Conservation (phyloP, 2,797 vertebrate species). For the Eulemur rubriventer region DNA sequence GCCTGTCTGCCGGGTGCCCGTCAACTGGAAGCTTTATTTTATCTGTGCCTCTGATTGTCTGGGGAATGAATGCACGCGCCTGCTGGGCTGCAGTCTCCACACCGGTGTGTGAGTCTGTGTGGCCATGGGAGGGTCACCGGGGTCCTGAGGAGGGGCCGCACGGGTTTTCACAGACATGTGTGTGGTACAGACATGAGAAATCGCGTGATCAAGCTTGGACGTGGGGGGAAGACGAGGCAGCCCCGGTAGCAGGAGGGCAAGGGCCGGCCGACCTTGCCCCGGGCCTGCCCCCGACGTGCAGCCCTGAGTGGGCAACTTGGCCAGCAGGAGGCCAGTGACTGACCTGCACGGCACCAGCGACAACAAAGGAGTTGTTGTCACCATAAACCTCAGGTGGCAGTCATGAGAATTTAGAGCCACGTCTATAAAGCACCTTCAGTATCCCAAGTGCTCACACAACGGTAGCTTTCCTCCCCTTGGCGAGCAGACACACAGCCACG, state of each 20-base stretch:
- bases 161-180: fast-evolving
- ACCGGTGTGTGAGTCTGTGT: slow-evolving; percentile 52
- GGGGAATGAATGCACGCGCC: slow-evolving; percentile 79
- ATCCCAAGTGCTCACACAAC: fast-evolving
- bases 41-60: slow-evolving; percentile 84
- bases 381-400: fast-evolving
- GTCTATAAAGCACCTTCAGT: fast-evolving
- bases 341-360: no score
- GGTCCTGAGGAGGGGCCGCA: no score
- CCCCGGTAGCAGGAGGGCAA: fast-evolving
- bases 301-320: fast-evolving
- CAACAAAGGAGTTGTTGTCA: neutral
- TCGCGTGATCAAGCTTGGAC: fast-evolving
- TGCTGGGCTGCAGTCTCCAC: slow-evolving; percentile 58
- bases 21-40: slow-evolving; percentile 89
- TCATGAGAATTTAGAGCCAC: fast-evolving
- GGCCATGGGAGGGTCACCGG: neutral
- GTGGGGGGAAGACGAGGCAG: fast-evolving
- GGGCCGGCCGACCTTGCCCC: neutral
- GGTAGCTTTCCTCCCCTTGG: neutral
- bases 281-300: fast-evolving
- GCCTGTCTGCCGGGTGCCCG: slow-evolving; percentile 93
- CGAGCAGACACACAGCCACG: neutral
- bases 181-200: fast-evolving
- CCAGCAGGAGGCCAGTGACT: fast-evolving